phyloP scores from a whole-genome alignment of 2,888 invertebrate genomes.

The Zeuzera pyrina region DNA sequence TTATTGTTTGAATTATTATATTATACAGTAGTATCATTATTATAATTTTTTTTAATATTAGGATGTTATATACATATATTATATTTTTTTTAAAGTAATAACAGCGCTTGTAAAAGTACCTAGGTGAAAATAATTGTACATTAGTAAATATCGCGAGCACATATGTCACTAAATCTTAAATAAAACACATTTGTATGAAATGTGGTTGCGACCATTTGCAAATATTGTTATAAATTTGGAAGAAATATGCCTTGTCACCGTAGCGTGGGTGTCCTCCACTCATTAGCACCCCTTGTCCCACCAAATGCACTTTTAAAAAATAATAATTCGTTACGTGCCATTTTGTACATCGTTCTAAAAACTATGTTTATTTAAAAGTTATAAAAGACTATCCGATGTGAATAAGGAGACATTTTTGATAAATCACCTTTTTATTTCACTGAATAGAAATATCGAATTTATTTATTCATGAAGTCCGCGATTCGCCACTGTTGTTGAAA shows the following conservation, averaged over 20 bases:
- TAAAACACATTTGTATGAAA: too few species aligned
- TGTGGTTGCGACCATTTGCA: too few species aligned
- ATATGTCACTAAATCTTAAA: too few species aligned
- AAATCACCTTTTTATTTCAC: slow-evolving; percentile 67
- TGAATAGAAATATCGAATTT: slow-evolving; percentile 64
- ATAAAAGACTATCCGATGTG: slow-evolving; percentile 52
- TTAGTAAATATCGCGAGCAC: too few species aligned
- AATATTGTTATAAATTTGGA: too few species aligned
- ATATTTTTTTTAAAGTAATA: too few species aligned
- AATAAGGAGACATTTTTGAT: slow-evolving; percentile 60
- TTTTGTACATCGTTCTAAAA: slow-evolving; percentile 62
- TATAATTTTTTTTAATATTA: too few species aligned
- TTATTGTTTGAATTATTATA: too few species aligned
- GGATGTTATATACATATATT: too few species aligned
- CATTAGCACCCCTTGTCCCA: slow-evolving; percentile 64
- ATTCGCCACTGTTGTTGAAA: slow-evolving; percentile 68
- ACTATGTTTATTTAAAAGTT: slow-evolving; percentile 69
- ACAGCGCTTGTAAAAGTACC: too few species aligned
- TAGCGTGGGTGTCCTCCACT: slow-evolving; percentile 66
- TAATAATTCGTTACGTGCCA: slow-evolving; percentile 45
- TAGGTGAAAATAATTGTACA: too few species aligned
- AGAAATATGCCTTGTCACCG: slow-evolving; percentile 43
- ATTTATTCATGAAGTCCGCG: slow-evolving; percentile 66
- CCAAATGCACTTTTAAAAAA: slow-evolving; percentile 35
- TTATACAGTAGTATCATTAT: too few species aligned